A percentile compares a stretch with the other conserved stretches of the same genome.
These are phyloP conservation scores for Callipepla californica DNA, from an alignment of 2,113 vertebrate species.

Conservation along the genomic window DNA sequence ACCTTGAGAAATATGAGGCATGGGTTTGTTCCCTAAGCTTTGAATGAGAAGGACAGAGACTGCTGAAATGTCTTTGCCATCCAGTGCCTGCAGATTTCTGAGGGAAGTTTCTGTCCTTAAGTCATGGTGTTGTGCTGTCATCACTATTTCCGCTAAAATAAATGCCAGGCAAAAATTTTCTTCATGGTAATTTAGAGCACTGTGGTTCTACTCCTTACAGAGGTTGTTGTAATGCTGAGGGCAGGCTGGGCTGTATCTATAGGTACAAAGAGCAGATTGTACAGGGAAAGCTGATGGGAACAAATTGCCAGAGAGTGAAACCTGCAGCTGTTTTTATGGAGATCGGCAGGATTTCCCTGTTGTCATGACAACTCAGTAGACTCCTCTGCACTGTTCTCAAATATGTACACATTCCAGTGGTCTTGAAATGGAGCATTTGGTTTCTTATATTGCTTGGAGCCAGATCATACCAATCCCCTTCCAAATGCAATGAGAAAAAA, in stretches of 20 bases:
- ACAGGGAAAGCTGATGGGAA: neutral
- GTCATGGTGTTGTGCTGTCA: neutral
- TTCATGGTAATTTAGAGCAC: fast-evolving
- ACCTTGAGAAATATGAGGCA: fast-evolving
- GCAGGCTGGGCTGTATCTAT: neutral
- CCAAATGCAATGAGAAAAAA: neutral
- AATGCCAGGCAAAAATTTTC: neutral
- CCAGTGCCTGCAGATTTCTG: neutral
- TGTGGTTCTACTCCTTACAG: fast-evolving
- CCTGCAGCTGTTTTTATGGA: neutral
- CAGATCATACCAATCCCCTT: neutral
- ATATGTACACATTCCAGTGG: neutral
- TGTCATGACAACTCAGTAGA: conserved; percentile 55
- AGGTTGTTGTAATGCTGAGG: neutral
- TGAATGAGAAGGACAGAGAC: neutral
- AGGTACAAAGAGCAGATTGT: neutral
- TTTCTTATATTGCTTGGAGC: neutral
- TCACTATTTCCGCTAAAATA: neutral
- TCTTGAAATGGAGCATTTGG: neutral
- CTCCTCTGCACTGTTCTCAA: neutral
- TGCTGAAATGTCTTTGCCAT: neutral
- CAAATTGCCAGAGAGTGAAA: neutral
- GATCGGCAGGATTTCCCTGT: conserved; percentile 41
- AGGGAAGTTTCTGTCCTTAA: neutral
- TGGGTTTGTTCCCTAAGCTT: neutral